Conservation (phyloP, 1,140 invertebrate genomes). For the Eriocheir sinensis region DNA sequence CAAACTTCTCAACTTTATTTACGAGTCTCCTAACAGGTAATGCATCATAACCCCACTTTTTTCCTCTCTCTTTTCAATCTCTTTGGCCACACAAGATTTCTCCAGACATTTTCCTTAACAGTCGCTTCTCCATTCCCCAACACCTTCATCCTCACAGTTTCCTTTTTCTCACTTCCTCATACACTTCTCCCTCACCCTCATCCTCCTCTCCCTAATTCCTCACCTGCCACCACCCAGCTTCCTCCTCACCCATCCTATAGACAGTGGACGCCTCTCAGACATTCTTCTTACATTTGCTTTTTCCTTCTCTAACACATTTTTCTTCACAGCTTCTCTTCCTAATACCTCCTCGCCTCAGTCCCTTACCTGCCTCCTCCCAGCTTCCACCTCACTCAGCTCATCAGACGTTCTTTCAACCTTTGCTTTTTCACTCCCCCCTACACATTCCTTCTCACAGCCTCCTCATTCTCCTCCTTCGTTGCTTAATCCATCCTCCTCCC, state of each 20-base stretch:
- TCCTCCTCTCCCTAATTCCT: neutral
- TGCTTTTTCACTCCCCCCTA: too few species aligned
- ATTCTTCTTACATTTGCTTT: neutral
- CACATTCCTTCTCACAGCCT: too few species aligned
- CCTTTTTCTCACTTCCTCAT: neutral
- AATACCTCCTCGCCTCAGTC: too few species aligned
- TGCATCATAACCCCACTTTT: too few species aligned
- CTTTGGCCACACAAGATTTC: neutral
- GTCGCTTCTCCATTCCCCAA: neutral
- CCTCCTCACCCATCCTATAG: neutral
- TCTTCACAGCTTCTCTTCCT: neutral
- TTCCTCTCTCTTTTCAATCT: neutral
- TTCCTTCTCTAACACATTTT: neutral
- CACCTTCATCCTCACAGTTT: neutral
- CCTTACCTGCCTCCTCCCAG: too few species aligned
- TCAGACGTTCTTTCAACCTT: too few species aligned
- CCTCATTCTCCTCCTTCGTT: too few species aligned
- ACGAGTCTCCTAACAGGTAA: too few species aligned
- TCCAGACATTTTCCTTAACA: neutral
- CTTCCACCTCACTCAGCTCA: too few species aligned
- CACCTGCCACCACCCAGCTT: neutral
- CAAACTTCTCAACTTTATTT: neutral
- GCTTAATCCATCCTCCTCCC: too few species aligned
- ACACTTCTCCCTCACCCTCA: neutral
- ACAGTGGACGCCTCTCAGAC: too few species aligned